phyloP scores from a whole-genome alignment of 2,797 vertebrate species.

The Mus spretus region DNA sequence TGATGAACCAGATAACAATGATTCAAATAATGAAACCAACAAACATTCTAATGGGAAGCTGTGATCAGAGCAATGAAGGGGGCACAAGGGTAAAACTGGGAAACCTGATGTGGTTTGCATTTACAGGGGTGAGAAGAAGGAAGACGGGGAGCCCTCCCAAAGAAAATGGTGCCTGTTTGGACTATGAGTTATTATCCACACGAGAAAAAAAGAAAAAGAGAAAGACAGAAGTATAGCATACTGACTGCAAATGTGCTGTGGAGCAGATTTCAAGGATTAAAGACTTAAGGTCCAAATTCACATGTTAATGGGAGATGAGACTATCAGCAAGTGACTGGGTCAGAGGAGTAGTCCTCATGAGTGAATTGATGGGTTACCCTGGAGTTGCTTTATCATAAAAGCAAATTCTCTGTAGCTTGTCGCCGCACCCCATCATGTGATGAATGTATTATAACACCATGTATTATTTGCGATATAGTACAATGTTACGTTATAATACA shows the following conservation, averaged over 20 bases:
- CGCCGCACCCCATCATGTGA: neutral
- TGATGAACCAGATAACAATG: neutral
- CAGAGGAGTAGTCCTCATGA: neutral
- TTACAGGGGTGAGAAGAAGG: too few relatives aligned
- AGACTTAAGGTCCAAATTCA: neutral
- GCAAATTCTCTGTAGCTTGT: neutral
- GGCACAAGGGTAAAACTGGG: neutral
- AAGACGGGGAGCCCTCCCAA: neutral
- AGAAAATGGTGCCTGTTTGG: neutral
- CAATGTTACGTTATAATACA: neutral
- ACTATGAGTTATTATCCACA: neutral
- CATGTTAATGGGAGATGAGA: neutral
- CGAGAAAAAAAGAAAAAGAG: neutral
- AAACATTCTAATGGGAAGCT: neutral
- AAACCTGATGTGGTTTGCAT: neutral
- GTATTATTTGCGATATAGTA: too few relatives aligned
- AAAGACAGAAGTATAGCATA: neutral
- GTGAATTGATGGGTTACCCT: neutral
- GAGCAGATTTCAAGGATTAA: neutral
- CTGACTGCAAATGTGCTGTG: too few relatives aligned
- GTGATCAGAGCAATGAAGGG: neutral
- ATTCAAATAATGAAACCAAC: neutral
- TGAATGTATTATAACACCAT: neutral
- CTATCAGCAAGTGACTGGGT: neutral
- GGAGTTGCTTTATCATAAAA: neutral